phyloP scores from a whole-genome alignment of 2,797 vertebrate genomes.

The Fringilla coelebs region DNA sequence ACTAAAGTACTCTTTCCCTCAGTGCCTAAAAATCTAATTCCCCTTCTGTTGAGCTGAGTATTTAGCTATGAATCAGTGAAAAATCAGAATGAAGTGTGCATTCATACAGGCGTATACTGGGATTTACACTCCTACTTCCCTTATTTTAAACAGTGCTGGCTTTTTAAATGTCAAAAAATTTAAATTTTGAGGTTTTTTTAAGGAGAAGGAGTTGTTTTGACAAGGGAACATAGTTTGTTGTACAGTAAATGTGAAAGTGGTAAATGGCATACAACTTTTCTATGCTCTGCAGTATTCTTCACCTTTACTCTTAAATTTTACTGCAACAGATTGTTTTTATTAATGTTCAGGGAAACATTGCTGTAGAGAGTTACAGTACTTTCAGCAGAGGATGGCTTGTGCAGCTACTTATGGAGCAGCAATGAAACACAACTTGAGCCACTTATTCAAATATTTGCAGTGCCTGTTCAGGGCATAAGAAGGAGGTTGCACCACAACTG shows the following conservation, averaged over 20 bases:
- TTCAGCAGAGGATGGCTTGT: neutral
- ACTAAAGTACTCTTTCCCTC: slow-evolving; percentile 14
- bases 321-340: neutral
- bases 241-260: neutral
- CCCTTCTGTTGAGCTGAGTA: slow-evolving; percentile 34
- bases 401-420: neutral
- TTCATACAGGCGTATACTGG: slow-evolving; percentile 15
- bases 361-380: neutral
- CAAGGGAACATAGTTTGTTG: neutral
- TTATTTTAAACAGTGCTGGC: slow-evolving; percentile 43
- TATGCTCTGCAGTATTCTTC: neutral
- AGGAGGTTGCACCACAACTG: neutral
- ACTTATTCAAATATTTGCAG: neutral
- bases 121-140: slow-evolving; percentile 56
- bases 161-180: slow-evolving; percentile 54
- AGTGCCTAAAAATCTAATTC: slow-evolving; percentile 25
- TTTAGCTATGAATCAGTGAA: slow-evolving; percentile 60
- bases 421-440: neutral
- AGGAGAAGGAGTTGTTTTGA: slow-evolving; percentile 29
- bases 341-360: neutral
- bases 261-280: neutral
- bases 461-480: neutral
- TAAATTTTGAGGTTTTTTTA: neutral
- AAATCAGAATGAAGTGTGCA: slow-evolving; percentile 59
- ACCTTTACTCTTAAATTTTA: slow-evolving; percentile 1